phyloP scores from a whole-genome alignment of 1,140 invertebrate genomes.

The Diuraphis noxia region DNA sequence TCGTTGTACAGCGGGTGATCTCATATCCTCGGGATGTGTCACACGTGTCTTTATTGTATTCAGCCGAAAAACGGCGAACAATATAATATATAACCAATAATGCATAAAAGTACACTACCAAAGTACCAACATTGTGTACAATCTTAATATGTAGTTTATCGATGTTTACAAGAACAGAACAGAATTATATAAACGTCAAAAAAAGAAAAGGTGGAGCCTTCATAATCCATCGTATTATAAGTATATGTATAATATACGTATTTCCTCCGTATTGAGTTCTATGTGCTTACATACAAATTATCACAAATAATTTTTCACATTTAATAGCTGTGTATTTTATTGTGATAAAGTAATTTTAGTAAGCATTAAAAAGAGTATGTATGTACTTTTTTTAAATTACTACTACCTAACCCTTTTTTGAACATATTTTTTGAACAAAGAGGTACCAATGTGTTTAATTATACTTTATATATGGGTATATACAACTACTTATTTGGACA shows the following conservation, averaged over 20 bases:
- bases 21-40: neutral
- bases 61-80: neutral
- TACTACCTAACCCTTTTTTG: no score
- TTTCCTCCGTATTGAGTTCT: neutral
- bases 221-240: neutral
- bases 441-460: no score
- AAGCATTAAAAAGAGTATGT: no score
- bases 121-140: neutral
- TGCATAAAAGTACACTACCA: neutral
- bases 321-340: no score
- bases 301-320: no score
- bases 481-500: no score
- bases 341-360: no score
- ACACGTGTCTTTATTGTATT: neutral
- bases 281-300: no score
- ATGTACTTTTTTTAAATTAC: no score
- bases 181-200: neutral
- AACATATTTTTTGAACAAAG: no score
- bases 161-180: neutral
- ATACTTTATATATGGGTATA: no score
- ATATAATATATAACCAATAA: neutral
- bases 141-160: neutral
- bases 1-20: neutral
- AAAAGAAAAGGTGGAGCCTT: neutral
- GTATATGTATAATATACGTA: neutral